phyloP scores from a whole-genome alignment of 2,113 vertebrate genomes.

The Pungitius pungitius region DNA sequence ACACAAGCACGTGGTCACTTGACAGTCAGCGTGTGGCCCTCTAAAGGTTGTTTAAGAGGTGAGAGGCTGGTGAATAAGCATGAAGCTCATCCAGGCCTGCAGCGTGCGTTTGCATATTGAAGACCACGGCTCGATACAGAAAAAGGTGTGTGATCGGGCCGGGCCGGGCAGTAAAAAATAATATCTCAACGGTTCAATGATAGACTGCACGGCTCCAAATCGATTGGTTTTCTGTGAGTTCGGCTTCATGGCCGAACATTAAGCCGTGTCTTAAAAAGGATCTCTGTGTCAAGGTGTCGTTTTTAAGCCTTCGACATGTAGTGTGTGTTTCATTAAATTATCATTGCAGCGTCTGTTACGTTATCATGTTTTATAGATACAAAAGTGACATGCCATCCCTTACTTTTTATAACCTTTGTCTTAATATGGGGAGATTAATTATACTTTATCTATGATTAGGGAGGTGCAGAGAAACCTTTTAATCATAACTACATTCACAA shows the following conservation, averaged over 20 bases:
- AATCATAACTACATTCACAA: background rate
- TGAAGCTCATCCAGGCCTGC: conserved; percentile 9
- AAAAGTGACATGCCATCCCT: background rate
- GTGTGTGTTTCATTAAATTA: background rate
- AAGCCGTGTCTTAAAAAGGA: background rate
- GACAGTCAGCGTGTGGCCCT: conserved; percentile 32
- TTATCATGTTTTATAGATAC: background rate
- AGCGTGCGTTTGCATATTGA: conserved; percentile 34
- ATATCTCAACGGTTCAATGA: background rate
- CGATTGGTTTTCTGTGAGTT: background rate
- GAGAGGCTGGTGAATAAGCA: conserved; percentile 33
- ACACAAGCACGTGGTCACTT: conserved; percentile 44
- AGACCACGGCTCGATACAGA: conserved; percentile 2
- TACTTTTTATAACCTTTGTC: background rate
- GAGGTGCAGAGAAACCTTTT: background rate
- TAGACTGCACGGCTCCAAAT: background rate
- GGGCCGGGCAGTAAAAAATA: conserved; percentile 8
- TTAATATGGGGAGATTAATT: background rate
- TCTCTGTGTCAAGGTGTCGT: background rate
- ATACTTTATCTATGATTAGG: background rate
- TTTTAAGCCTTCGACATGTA: background rate
- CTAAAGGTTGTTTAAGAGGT: conserved; percentile 32
- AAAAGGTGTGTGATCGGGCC: background rate
- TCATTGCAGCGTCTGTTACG: background rate
- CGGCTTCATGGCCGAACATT: background rate